Evolutionary conservation across 2,888 invertebrate species (phyloP).

Genomic region (Empis stercorea): DNA sequence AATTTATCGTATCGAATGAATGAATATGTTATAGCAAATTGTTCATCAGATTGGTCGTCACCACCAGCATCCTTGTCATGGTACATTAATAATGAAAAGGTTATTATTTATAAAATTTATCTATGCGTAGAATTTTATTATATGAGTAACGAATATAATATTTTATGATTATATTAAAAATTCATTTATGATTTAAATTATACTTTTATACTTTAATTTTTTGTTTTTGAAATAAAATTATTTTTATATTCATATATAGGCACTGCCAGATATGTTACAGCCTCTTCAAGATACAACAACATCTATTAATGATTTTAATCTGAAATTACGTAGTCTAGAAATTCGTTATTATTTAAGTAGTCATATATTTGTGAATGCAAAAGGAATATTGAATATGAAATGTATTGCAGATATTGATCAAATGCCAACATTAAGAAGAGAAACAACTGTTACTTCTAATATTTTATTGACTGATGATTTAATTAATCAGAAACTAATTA

Average conservation of each 20-base stretch:
- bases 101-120: slow-evolving; percentile 11
- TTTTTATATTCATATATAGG: slow-evolving; percentile 16
- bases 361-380: slow-evolving; percentile 21
- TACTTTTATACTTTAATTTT: too few relatives aligned
- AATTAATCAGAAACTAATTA: slow-evolving; percentile 30
- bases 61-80: slow-evolving; percentile 26
- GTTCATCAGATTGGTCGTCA: slow-evolving; percentile 31
- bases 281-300: slow-evolving; percentile 27
- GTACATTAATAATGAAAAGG: slow-evolving; percentile 30
- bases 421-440: slow-evolving; percentile 24
- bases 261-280: slow-evolving; percentile 22
- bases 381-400: slow-evolving; percentile 22
- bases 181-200: too few relatives aligned
- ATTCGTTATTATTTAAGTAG: slow-evolving; percentile 30
- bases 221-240: too few relatives aligned
- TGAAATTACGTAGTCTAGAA: slow-evolving; percentile 26
- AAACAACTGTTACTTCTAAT: slow-evolving; percentile 22
- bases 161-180: too few relatives aligned
- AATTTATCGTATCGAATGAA: slow-evolving; percentile 25
- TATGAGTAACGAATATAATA: too few relatives aligned
- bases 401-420: slow-evolving; percentile 30
- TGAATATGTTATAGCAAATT: slow-evolving; percentile 30
- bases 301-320: slow-evolving; percentile 27
- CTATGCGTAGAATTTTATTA: too few relatives aligned
- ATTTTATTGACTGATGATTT: slow-evolving; percentile 27